Conservation (phyloP, 2,797 vertebrate genomes). For the Glyptemys insculpta region DNA sequence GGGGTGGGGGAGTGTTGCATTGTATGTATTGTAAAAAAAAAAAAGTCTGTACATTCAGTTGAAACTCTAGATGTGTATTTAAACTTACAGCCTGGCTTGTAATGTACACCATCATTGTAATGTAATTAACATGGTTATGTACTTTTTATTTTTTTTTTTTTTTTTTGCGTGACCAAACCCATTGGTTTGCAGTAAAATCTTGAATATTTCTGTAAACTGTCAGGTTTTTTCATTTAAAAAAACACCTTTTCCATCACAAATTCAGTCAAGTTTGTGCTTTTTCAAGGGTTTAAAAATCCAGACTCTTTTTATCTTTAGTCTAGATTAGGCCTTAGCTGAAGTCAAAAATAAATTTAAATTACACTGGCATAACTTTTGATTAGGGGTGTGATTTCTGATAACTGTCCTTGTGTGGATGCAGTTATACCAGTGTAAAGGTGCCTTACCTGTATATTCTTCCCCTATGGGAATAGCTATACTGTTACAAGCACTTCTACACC, state of each 20-base stretch:
- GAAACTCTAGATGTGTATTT: conserved; percentile 98
- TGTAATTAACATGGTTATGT: conserved; percentile 93
- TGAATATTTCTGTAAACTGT: conserved; percentile 71
- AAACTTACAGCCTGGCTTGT: conserved; percentile 92
- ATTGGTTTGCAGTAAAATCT: conserved; percentile 97
- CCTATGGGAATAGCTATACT: background rate
- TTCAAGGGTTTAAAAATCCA: background rate
- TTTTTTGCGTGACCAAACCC: conserved; percentile 88
- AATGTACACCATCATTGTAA: conserved; percentile 92
- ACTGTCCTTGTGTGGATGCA: background rate
- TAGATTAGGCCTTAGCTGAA: background rate
- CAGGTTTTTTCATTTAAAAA: conserved; percentile 28
- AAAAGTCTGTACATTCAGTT: conserved; percentile 94
- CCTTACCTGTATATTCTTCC: background rate
- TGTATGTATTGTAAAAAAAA: conserved; percentile 93
- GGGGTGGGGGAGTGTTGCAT: conserved; percentile 85
- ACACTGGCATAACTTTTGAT: background rate
- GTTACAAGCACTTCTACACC: background rate
- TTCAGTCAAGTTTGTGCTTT: background rate
- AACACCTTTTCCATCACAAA: background rate
- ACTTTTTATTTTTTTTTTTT: conserved; percentile 87
- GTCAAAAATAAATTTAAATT: background rate
- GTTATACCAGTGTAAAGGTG: background rate
- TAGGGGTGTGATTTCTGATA: background rate
- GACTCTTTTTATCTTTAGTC: background rate